Conservation (phyloP, 2,113 vertebrate species). For the Blennius ocellaris region DNA sequence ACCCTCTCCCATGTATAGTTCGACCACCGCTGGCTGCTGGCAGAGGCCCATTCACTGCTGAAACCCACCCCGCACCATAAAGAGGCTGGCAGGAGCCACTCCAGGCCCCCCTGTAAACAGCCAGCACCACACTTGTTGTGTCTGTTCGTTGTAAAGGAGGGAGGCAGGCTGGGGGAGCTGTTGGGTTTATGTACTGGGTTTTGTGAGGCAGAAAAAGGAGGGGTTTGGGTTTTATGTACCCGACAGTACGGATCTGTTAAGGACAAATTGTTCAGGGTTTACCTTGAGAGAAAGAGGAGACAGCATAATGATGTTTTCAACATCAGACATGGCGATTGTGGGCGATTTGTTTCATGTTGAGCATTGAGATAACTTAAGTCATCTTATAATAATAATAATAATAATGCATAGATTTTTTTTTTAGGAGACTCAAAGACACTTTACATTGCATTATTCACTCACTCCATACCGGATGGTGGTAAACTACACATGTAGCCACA, state of each 20-base stretch:
- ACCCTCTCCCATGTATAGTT: slow-evolving; percentile 68
- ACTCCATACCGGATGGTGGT: too few species aligned
- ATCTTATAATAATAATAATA: too few species aligned
- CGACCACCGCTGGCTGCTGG: slow-evolving; percentile 71
- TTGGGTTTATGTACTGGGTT: slow-evolving; percentile 75
- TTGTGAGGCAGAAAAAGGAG: slow-evolving; percentile 46
- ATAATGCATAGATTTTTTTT: too few species aligned
- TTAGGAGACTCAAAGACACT: too few species aligned
- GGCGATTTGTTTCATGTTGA: not conserved
- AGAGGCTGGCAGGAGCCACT: slow-evolving; percentile 67
- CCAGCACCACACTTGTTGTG: slow-evolving; percentile 67
- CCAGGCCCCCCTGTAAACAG: slow-evolving; percentile 59
- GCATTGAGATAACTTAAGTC: not conserved
- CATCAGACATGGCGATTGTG: slow-evolving; percentile 37
- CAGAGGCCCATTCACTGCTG: slow-evolving; percentile 74
- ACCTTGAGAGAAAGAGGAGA: slow-evolving; percentile 60
- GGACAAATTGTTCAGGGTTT: slow-evolving; percentile 60
- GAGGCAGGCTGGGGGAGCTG: slow-evolving; percentile 54
- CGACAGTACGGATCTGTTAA: slow-evolving; percentile 53
- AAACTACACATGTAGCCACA: too few species aligned
- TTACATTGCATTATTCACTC: too few species aligned
- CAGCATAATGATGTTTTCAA: slow-evolving; percentile 40
- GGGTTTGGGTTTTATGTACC: slow-evolving; percentile 64
- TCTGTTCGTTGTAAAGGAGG: slow-evolving; percentile 48
- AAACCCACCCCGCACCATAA: slow-evolving; percentile 72